phyloP scores from a whole-genome alignment of 2,888 invertebrate genomes.

The Monoplex corrugatus region DNA sequence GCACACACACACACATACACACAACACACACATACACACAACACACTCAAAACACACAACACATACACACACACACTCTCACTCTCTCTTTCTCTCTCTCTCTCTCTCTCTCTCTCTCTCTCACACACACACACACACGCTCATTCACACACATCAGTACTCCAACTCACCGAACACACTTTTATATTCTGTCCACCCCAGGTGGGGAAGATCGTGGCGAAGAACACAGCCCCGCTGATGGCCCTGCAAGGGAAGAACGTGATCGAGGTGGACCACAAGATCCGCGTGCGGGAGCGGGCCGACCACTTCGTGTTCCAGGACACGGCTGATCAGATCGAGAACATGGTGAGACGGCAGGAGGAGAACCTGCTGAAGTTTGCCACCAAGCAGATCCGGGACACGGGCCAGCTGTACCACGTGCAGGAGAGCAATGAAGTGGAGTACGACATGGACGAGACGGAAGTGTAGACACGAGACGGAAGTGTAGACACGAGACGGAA shows the following conservation, averaged over 20 bases:
- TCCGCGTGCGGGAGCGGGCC: conserved; percentile 69
- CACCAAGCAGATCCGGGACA: conserved; percentile 72
- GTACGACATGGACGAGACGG: conserved; percentile 69
- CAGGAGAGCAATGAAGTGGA: conserved; percentile 71
- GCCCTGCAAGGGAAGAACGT: conserved; percentile 76
- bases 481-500: neutral
- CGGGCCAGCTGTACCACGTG: conserved; percentile 72
- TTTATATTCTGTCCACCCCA: conserved; percentile 9
- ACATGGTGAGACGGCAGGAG: conserved; percentile 72
- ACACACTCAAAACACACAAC: neutral
- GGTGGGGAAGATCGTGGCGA: conserved; percentile 75
- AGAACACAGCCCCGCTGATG: conserved; percentile 71
- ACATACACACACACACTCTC: neutral
- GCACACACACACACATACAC: neutral
- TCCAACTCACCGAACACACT: neutral
- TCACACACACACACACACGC: neutral
- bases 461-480: no score
- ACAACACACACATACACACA: neutral
- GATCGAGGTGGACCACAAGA: conserved; percentile 76
- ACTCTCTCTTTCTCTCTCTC: no score
- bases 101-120: neutral
- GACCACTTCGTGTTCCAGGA: conserved; percentile 71
- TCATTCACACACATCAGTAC: neutral
- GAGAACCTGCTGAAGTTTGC: conserved; percentile 71
- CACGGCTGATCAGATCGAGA: conserved; percentile 68